A percentile compares a stretch with the other conserved stretches of the same genome.
Evolutionary conservation across 2,113 vertebrate genomes (phyloP).

Genomic region (Crotalus viridis): DNA sequence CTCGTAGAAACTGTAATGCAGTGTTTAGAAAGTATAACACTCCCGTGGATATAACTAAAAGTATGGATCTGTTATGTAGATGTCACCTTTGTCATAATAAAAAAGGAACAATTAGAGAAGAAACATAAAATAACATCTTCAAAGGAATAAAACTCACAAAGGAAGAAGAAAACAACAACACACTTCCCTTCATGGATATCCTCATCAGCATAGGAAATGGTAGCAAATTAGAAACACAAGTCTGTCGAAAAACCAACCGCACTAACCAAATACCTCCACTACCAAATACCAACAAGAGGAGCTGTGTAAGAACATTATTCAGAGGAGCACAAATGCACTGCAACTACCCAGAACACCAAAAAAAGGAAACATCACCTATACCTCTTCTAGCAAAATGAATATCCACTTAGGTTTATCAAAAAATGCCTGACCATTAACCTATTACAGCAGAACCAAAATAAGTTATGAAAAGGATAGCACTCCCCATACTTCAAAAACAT

Average conservation of each 20-base stretch:
- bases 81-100: no score
- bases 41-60: no score
- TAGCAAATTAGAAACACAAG: background rate
- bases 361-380: background rate
- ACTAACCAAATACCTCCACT: background rate
- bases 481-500: background rate
- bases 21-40: no score
- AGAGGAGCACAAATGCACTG: background rate
- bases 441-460: background rate
- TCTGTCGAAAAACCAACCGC: background rate
- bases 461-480: background rate
- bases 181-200: background rate
- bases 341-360: background rate
- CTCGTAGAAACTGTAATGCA: no score
- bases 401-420: background rate
- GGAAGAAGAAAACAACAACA: no score
- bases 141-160: no score
- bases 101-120: no score
- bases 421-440: background rate
- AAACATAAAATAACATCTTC: no score
- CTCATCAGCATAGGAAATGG: background rate
- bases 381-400: background rate
- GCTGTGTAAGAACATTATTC: background rate
- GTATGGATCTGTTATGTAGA: no score
- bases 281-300: background rate